phyloP scores from a whole-genome alignment of 2,113 vertebrate species.

The Toxostoma redivivum region DNA sequence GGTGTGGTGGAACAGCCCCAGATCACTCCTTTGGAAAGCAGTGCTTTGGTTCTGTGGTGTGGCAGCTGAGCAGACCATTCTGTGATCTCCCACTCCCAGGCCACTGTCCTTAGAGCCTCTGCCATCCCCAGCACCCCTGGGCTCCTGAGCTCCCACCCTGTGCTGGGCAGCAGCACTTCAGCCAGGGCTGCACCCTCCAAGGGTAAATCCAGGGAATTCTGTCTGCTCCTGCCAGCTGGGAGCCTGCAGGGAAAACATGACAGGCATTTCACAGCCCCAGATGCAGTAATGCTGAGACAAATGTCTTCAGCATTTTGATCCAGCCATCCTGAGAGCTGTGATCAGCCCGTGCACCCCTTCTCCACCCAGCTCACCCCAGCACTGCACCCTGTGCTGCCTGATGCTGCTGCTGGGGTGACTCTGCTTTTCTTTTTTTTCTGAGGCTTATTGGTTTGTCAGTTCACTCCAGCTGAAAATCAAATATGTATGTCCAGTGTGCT shows the following conservation, averaged over 20 bases:
- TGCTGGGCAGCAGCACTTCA: accelerated
- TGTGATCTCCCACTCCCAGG: background rate
- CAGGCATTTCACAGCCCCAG: background rate
- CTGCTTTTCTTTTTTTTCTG: background rate
- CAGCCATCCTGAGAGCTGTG: background rate
- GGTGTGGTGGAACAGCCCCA: background rate
- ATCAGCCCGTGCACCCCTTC: accelerated
- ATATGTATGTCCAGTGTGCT: constrained; percentile 11
- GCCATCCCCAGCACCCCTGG: background rate
- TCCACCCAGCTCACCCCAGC: background rate
- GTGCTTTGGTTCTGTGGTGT: background rate
- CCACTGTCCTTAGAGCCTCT: background rate
- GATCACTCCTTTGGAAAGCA: background rate
- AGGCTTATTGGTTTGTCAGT: background rate
- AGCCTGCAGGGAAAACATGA: background rate
- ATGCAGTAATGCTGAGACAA: background rate
- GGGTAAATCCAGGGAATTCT: background rate
- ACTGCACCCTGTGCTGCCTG: background rate
- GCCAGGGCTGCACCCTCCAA: background rate
- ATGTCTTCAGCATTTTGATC: background rate
- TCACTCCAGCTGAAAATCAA: background rate
- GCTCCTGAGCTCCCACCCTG: background rate
- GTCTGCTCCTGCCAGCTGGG: background rate
- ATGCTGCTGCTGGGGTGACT: background rate
- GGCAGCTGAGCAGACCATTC: background rate